phyloP scores from a whole-genome alignment of 2,888 invertebrate species.

The Torymus aiolomorphi region DNA sequence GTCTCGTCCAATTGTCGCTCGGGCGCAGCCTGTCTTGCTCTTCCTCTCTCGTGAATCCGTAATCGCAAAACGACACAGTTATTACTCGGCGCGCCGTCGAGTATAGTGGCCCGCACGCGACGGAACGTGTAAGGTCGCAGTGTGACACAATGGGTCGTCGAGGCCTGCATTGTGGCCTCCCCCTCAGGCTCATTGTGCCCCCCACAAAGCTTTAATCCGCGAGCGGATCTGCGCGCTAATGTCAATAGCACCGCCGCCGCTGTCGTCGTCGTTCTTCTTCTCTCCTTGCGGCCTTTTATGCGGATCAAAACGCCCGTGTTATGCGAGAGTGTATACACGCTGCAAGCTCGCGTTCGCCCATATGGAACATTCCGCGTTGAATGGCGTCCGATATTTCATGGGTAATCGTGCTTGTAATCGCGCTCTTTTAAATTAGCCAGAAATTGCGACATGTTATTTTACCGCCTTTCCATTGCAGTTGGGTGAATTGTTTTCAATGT shows the following conservation, averaged over 20 bases:
- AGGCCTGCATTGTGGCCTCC: constrained; percentile 1
- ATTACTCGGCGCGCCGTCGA: constrained; percentile 63
- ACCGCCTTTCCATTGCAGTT: too few species aligned
- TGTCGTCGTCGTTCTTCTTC: constrained; percentile 39
- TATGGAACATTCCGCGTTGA: too few species aligned
- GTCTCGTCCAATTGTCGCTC: constrained; percentile 29
- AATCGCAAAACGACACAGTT: constrained; percentile 68
- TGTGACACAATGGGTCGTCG: constrained; percentile 61
- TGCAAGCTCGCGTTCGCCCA: too few species aligned
- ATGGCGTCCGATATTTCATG: too few species aligned
- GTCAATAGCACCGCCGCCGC: constrained; percentile 51
- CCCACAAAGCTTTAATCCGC: constrained; percentile 74
- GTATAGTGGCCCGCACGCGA: neutral
- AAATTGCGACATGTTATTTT: too few species aligned
- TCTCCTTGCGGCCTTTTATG: neutral
- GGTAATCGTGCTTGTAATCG: too few species aligned
- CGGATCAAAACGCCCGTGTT: neutral
- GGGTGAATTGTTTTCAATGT: too few species aligned
- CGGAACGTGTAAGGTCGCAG: constrained; percentile 11
- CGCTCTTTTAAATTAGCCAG: too few species aligned
- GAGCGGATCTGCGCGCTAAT: constrained; percentile 71
- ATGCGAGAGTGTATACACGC: too few species aligned
- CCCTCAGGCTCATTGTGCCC: constrained; percentile 66
- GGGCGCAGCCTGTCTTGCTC: constrained; percentile 1
- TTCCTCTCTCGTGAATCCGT: constrained; percentile 61